phyloP scores from a whole-genome alignment of 2,888 invertebrate species.

The Drosophila parthenogenetica region DNA sequence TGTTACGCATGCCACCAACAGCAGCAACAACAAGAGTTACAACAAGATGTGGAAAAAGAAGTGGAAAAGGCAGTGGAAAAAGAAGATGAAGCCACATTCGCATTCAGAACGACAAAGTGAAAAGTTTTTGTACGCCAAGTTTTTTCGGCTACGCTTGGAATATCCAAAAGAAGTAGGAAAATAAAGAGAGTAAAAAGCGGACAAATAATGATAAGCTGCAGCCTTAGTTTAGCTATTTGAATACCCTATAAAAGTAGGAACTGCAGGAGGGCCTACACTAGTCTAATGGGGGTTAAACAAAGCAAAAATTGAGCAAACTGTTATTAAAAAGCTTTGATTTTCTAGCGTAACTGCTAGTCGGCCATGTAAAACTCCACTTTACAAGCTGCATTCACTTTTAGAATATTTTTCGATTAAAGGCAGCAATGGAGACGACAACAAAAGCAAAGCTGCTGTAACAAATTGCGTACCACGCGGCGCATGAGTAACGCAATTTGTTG shows the following conservation, averaged over 20 bases:
- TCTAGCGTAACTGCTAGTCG: not conserved
- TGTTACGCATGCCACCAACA: conserved; percentile 45
- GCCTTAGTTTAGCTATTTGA: conserved; percentile 16
- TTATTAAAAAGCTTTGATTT: not conserved
- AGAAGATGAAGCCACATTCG: conserved; percentile 46
- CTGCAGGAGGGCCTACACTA: not conserved
- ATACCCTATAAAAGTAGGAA: conserved; percentile 29
- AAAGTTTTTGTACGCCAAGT: conserved; percentile 59
- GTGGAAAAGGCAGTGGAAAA: conserved; percentile 6
- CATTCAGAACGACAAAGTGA: conserved; percentile 69
- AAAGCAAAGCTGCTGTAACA: conserved; percentile 20
- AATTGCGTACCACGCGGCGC: conserved; percentile 41
- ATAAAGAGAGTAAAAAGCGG: conserved; percentile 1
- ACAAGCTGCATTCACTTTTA: not conserved
- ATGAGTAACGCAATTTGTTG: conserved; percentile 42
- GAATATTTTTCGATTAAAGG: conserved; percentile 17
- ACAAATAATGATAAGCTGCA: conserved; percentile 62
- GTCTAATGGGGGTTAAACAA: not conserved
- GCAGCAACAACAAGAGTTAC: conserved; percentile 2
- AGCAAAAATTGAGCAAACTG: too few species aligned
- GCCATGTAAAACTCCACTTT: not conserved
- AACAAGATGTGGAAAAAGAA: conserved; percentile 15
- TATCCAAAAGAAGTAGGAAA: conserved; percentile 31
- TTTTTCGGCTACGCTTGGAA: conserved; percentile 27
- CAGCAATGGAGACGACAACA: conserved; percentile 1